phyloP scores from a whole-genome alignment of 2,888 invertebrate species.

The Diogma glabrata region DNA sequence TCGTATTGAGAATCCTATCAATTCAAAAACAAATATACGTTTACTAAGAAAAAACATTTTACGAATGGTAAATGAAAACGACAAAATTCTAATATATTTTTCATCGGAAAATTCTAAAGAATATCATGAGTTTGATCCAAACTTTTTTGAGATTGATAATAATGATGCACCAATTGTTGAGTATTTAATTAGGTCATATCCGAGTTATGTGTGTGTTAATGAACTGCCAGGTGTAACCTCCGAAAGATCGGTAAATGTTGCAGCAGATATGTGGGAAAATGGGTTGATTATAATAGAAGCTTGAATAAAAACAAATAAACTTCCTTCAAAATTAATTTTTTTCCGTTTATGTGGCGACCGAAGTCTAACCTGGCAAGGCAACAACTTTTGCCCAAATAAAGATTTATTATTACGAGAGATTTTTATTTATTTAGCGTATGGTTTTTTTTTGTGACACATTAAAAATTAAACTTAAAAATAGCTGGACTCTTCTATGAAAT shows the following conservation, averaged over 20 bases:
- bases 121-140: slow-evolving; percentile 71
- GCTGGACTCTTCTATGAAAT: too few relatives aligned
- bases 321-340: too few relatives aligned
- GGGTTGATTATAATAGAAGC: slow-evolving; percentile 62
- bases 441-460: too few relatives aligned
- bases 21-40: slow-evolving; percentile 46
- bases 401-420: too few relatives aligned
- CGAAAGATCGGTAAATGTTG: slow-evolving; percentile 53
- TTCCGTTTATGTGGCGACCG: too few relatives aligned
- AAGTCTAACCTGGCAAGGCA: too few relatives aligned
- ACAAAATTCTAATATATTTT: slow-evolving; percentile 58
- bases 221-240: slow-evolving; percentile 54
- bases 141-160: slow-evolving; percentile 61
- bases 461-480: too few relatives aligned
- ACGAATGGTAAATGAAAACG: slow-evolving; percentile 53
- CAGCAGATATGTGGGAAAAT: slow-evolving; percentile 68
- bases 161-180: slow-evolving; percentile 58
- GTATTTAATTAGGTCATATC: slow-evolving; percentile 60
- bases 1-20: not conserved
- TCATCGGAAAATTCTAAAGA: slow-evolving; percentile 73
- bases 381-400: too few relatives aligned
- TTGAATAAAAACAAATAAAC: too few relatives aligned
- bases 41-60: slow-evolving; percentile 44
- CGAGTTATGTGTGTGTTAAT: slow-evolving; percentile 60
- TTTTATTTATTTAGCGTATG: too few relatives aligned